A percentile compares a stretch with the other conserved stretches of the same genome.
Conservation (phyloP, 2,797 vertebrate genomes). For the Florisuga fusca region DNA sequence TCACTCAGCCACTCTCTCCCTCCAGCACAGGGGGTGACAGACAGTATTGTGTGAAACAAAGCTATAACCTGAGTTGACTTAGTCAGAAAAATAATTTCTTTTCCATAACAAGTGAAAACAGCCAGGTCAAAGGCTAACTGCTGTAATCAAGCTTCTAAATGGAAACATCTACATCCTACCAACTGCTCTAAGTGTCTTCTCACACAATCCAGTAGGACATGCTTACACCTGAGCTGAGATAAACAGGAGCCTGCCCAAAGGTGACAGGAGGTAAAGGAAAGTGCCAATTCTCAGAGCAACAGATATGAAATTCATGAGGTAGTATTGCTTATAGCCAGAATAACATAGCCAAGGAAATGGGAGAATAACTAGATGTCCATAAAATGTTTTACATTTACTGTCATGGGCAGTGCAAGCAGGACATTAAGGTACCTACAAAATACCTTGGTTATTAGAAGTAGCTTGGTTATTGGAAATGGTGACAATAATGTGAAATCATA, state of each 20-base stretch:
- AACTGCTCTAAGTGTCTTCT: background rate
- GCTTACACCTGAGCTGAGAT: accelerated
- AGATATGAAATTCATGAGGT: background rate
- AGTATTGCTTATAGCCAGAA: background rate
- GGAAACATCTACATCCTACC: background rate
- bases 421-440: background rate
- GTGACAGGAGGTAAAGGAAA: background rate
- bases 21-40: background rate
- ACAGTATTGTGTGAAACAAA: background rate
- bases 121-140: background rate
- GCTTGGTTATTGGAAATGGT: background rate
- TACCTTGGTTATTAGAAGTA: background rate
- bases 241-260: background rate
- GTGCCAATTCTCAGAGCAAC: background rate
- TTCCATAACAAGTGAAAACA: background rate
- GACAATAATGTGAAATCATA: background rate
- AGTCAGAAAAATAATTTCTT: background rate
- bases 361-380: background rate
- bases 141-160: background rate
- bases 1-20: background rate
- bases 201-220: background rate
- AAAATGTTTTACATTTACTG: background rate
- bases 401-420: accelerated
- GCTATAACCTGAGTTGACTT: background rate
- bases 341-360: background rate